Percentiles rank a stretch among this genome's conserved stretches.
phyloP scores from a whole-genome alignment of 2,113 vertebrate species.

The Corynorhinus townsendii region DNA sequence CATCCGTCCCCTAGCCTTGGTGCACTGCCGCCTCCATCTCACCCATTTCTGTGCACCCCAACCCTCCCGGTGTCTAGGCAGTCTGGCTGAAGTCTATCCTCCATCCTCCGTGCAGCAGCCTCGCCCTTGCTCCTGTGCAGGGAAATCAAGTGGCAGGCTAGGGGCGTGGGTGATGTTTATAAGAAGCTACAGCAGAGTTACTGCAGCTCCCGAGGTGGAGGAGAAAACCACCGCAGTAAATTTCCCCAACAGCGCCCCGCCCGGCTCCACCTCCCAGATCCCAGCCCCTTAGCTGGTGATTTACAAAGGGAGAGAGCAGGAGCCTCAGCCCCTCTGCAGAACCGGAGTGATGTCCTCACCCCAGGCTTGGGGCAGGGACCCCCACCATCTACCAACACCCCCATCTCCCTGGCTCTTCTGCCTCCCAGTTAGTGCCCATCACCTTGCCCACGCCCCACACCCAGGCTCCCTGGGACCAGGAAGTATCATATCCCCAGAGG shows the following conservation, averaged over 20 bases:
- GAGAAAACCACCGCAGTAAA: constrained; percentile 34
- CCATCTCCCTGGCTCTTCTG: background rate
- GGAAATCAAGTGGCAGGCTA: background rate
- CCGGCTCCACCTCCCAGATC: constrained; percentile 4
- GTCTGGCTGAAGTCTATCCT: constrained; percentile 12
- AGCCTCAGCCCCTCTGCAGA: background rate
- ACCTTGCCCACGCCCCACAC: background rate
- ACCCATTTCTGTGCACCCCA: background rate
- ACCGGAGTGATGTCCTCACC: background rate
- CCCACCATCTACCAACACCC: background rate
- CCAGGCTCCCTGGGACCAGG: background rate
- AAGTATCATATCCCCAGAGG: background rate
- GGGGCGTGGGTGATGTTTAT: background rate
- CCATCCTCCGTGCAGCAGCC: background rate
- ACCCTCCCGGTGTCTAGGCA: background rate
- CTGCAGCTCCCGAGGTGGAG: background rate
- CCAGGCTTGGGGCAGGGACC: background rate
- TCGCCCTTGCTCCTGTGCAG: background rate
- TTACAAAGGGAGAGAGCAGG: background rate
- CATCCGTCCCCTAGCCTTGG: background rate
- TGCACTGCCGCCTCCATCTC: background rate
- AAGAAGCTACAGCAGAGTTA: background rate
- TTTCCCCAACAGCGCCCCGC: background rate
- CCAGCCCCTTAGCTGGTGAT: constrained; percentile 37
- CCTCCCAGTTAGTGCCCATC: background rate